Evolutionary conservation across 2,113 vertebrate genomes (phyloP).

Genomic region (Atrichornis clamosus): DNA sequence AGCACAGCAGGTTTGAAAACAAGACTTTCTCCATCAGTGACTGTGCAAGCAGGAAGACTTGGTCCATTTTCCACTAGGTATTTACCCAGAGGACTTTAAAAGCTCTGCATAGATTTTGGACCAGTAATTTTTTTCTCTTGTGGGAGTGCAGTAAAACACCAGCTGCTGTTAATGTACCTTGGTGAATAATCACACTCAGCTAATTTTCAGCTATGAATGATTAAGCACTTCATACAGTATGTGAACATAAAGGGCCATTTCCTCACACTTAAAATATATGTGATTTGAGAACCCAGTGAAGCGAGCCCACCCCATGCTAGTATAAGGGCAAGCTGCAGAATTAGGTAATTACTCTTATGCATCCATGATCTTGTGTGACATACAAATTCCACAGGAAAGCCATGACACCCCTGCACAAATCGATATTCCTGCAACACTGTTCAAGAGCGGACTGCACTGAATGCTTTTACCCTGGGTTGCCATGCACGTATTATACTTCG

Average conservation of each 20-base stretch:
- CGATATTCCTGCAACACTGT: not conserved
- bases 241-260: conserved; percentile 44
- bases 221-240: conserved; percentile 53
- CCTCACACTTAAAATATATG: conserved; percentile 39
- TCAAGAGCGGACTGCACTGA: not conserved
- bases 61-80: not conserved
- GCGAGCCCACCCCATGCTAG: not conserved
- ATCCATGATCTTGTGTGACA: not conserved
- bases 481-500: not conserved
- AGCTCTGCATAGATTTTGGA: not conserved
- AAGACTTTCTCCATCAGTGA: not conserved
- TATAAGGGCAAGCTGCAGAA: not conserved
- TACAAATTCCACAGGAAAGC: not conserved
- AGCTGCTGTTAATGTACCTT: conserved; percentile 61
- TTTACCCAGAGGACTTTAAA: not conserved
- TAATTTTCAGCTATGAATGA: conserved; percentile 63
- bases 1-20: not conserved
- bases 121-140: not conserved
- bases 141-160: conserved; percentile 38
- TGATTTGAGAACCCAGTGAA: conserved; percentile 31
- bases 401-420: not conserved
- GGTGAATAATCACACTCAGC: conserved; percentile 57
- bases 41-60: not conserved
- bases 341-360: not conserved
- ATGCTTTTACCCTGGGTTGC: not conserved